Percentiles rank a stretch among this genome's conserved stretches.
phyloP scores from a whole-genome alignment of 2,797 vertebrate species.

The Apogon hyalosoma region DNA sequence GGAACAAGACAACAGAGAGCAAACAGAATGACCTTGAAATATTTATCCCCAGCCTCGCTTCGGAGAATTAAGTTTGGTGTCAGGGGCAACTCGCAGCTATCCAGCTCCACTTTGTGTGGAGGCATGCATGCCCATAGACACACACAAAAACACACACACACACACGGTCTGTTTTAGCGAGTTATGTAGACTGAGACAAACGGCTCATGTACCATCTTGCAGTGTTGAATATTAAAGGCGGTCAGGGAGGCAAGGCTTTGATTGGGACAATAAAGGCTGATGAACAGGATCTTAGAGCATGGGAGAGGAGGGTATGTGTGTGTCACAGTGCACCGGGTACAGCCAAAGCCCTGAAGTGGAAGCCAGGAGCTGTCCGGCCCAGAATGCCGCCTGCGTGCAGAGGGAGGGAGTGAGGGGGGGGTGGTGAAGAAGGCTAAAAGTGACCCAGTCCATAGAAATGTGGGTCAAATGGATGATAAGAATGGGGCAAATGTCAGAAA shows the following conservation, averaged over 20 bases:
- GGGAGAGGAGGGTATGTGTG: constrained; percentile 48
- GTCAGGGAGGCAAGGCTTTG: constrained; percentile 83
- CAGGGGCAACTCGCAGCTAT: constrained; percentile 75
- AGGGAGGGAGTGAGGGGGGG: constrained; percentile 1
- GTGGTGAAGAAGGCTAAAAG: constrained; percentile 53
- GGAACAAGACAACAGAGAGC: constrained; percentile 82
- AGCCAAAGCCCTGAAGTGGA: constrained; percentile 83
- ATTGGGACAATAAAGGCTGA: constrained; percentile 88
- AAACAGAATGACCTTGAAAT: constrained; percentile 87
- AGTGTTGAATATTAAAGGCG: constrained; percentile 87
- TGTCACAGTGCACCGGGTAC: constrained; percentile 65
- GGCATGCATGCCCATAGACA: constrained; percentile 11
- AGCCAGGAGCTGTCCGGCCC: constrained; percentile 80
- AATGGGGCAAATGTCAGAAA: constrained; percentile 12
- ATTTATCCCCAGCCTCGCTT: constrained; percentile 84
- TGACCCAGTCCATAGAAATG: constrained; percentile 74
- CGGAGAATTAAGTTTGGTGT: constrained; percentile 83
- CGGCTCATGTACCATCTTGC: constrained; percentile 84
- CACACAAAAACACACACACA: too few species aligned
- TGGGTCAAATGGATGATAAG: constrained; percentile 75
- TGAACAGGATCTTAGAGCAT: constrained; percentile 86
- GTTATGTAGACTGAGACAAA: constrained; percentile 79
- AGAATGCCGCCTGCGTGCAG: constrained; percentile 48
- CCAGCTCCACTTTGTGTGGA: constrained; percentile 71
- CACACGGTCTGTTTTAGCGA: constrained; percentile 18